A percentile compares a stretch with the other conserved stretches of the same genome.
phyloP scores from a whole-genome alignment of 2,797 vertebrate species.

The Galagoides demidoff region DNA sequence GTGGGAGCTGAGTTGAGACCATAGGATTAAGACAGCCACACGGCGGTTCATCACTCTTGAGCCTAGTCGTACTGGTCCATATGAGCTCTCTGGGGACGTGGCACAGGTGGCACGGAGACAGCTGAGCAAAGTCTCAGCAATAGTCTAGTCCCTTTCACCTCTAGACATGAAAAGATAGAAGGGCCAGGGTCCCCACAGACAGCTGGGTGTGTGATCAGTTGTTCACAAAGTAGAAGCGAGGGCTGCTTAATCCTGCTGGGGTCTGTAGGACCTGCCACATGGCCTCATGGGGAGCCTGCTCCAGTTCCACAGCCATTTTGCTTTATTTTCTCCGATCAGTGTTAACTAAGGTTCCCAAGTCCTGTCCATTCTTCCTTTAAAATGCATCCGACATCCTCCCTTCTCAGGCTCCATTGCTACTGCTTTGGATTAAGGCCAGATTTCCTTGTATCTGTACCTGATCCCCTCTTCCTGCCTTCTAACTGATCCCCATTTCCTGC shows the following conservation, averaged over 20 bases:
- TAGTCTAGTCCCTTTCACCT: slow-evolving; percentile 36
- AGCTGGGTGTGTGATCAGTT: slow-evolving; percentile 62
- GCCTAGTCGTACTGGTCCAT: slow-evolving; percentile 14
- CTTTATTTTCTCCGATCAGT: slow-evolving; percentile 9
- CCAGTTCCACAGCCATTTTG: not conserved
- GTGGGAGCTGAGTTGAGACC: slow-evolving; percentile 43
- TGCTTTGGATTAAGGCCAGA: not conserved
- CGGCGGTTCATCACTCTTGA: slow-evolving; percentile 10
- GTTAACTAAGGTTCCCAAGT: not conserved
- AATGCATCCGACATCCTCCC: not conserved
- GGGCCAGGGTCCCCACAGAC: slow-evolving; percentile 20
- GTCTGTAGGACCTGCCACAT: not conserved
- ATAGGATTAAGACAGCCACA: slow-evolving; percentile 61
- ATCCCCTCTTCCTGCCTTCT: slow-evolving; percentile 7
- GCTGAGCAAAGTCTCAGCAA: slow-evolving; percentile 59
- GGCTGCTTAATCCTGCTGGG: not conserved
- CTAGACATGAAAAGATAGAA: slow-evolving; percentile 46
- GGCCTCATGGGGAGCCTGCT: not conserved
- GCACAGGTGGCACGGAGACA: slow-evolving; percentile 65
- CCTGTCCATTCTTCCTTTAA: slow-evolving; percentile 37
- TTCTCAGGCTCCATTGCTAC: not conserved
- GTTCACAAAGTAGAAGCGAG: not conserved
- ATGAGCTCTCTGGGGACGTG: slow-evolving; percentile 24
- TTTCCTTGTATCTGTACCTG: not conserved
- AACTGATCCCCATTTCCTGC: not conserved